Evolutionary conservation across 2,888 invertebrate genomes (phyloP).

Genomic region (Crossocerus cetratus): DNA sequence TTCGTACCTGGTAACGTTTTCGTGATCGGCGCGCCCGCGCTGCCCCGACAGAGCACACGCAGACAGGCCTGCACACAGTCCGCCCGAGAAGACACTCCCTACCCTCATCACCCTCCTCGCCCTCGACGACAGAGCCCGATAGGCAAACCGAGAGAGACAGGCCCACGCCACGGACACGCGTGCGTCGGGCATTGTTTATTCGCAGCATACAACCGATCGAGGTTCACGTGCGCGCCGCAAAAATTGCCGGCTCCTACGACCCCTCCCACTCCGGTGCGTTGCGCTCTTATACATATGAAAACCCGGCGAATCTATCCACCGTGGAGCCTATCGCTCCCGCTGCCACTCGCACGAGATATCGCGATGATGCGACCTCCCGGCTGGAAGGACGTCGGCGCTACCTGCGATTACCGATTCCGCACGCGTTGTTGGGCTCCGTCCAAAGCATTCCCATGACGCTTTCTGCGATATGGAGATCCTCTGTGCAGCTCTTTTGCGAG

Average conservation of each 20-base stretch:
- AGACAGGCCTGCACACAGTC: no score
- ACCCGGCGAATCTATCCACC: conserved; percentile 50
- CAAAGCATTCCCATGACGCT: no score
- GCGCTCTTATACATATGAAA: conserved; percentile 58
- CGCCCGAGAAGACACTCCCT: no score
- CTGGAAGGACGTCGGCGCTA: no score
- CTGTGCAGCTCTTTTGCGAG: no score
- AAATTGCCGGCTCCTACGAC: conserved; percentile 35
- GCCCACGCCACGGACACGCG: conserved; percentile 1
- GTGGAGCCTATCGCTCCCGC: conserved; percentile 11
- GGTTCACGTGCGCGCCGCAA: conserved; percentile 31
- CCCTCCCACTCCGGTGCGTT: neutral
- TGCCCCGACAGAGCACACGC: no score
- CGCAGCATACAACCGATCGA: neutral
- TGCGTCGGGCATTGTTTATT: conserved; percentile 14
- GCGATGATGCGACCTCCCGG: no score
- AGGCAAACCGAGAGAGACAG: neutral
- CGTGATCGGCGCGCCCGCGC: conserved; percentile 30
- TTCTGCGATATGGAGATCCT: no score
- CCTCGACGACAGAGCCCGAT: conserved; percentile 1
- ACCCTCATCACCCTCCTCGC: no score
- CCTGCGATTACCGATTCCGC: no score
- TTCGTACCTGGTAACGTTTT: conserved; percentile 59
- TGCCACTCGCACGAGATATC: neutral
- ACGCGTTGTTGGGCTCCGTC: no score